These are phyloP conservation scores for Serinus canaria DNA, from an alignment of 2,113 vertebrate species.

Conservation along the genomic window DNA sequence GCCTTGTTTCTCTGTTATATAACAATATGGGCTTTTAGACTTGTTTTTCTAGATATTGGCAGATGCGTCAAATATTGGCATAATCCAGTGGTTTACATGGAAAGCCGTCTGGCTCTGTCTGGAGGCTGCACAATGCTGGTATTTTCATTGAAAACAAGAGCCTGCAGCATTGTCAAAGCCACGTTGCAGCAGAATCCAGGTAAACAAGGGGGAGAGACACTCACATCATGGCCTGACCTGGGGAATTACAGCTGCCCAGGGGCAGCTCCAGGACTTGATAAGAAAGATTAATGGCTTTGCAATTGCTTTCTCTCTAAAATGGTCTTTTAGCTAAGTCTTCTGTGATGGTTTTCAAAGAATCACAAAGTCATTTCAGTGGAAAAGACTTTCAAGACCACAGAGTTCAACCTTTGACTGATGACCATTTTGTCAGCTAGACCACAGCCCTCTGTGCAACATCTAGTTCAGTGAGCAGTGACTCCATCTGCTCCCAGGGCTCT, in stretches of 20 bases:
- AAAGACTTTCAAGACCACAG: neutral
- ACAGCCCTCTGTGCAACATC: neutral
- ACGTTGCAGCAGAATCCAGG: neutral
- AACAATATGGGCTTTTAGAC: conserved; percentile 47
- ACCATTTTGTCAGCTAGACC: neutral
- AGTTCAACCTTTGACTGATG: neutral
- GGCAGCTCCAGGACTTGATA: neutral
- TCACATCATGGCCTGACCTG: neutral
- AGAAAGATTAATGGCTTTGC: neutral
- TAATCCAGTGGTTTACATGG: conserved; percentile 47
- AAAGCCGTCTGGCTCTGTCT: conserved; percentile 22
- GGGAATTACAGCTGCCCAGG: neutral
- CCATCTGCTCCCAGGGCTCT: neutral
- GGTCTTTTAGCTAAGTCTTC: neutral
- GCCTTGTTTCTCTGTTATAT: conserved; percentile 16
- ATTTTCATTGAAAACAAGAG: neutral
- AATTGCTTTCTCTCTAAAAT: neutral
- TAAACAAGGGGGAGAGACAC: neutral
- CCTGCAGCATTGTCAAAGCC: neutral
- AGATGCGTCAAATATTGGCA: conserved; percentile 52
- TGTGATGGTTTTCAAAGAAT: neutral
- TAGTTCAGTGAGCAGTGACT: neutral
- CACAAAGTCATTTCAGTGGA: neutral
- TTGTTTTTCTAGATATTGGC: conserved; percentile 60
- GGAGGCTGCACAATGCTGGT: conserved; percentile 24